Conservation (phyloP, 1,140 invertebrate genomes). For the Bombus affinis region DNA sequence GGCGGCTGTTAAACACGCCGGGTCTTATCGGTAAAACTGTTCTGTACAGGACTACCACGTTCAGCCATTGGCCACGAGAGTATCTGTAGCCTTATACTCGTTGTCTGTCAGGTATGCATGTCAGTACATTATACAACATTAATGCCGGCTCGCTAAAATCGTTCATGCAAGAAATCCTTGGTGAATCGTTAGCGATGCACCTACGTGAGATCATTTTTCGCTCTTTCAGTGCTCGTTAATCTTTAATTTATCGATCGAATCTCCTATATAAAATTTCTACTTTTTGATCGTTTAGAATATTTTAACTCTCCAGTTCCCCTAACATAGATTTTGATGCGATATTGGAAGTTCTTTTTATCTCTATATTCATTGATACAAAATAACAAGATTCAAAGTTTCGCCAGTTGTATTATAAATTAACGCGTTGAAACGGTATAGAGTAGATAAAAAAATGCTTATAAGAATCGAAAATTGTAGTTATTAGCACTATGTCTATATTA, state of each 20-base stretch:
- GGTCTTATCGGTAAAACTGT: slow-evolving; percentile 80
- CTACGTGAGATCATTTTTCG: background rate
- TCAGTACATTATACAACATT: slow-evolving; percentile 67
- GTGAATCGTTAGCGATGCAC: background rate
- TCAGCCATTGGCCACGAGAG: slow-evolving; percentile 71
- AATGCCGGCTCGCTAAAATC: slow-evolving; percentile 62
- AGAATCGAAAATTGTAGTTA: background rate
- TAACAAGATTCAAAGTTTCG: too few relatives aligned
- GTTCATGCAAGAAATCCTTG: slow-evolving; percentile 43
- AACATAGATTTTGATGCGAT: background rate
- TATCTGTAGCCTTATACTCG: slow-evolving; percentile 70
- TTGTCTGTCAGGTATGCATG: slow-evolving; percentile 68
- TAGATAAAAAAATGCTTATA: background rate
- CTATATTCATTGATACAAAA: background rate
- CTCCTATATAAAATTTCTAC: background rate
- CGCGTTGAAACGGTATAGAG: background rate
- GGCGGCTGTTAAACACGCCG: slow-evolving; percentile 77
- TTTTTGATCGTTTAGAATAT: too few relatives aligned
- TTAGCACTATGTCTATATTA: background rate
- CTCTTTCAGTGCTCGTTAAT: background rate
- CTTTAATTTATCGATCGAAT: background rate
- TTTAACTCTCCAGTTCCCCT: background rate
- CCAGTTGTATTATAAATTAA: background rate
- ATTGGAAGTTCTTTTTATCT: too few relatives aligned
- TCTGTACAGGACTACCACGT: slow-evolving; percentile 75